Percentiles rank a stretch among this genome's conserved stretches.
Conservation (phyloP, 2,113 vertebrate genomes). For the Anas platyrhynchos region DNA sequence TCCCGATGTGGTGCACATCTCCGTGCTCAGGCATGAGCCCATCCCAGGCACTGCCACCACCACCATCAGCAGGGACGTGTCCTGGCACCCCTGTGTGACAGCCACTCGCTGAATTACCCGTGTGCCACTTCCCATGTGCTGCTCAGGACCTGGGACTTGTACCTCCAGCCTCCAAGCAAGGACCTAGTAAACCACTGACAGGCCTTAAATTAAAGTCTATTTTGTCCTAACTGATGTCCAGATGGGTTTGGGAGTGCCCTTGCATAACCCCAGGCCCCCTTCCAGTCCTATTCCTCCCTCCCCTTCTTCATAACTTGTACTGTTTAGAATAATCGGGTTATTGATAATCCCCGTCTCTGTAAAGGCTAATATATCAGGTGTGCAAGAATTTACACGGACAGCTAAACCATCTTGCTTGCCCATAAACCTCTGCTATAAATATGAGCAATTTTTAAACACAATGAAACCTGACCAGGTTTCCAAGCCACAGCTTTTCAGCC, state of each 20-base stretch:
- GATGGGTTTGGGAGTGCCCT: not conserved
- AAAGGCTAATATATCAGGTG: not conserved
- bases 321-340: not conserved
- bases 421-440: not conserved
- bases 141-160: not conserved
- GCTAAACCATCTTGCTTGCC: not conserved
- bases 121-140: not conserved
- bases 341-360: not conserved
- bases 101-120: not conserved
- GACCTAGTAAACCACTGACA: not conserved
- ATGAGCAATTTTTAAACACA: not conserved
- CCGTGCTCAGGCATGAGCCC: not conserved
- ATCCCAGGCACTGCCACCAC: not conserved
- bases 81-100: not conserved
- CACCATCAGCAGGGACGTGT: not conserved
- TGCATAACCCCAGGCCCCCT: not conserved
- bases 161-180: not conserved
- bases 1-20: accelerated
- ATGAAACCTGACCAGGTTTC: not conserved
- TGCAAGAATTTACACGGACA: not conserved
- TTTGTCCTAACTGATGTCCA: accelerated
- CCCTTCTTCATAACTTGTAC: not conserved
- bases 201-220: not conserved
- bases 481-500: not conserved
- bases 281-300: not conserved